Percentiles rank a stretch among this genome's conserved stretches.
These are phyloP conservation scores for Scophthalmus maximus DNA, from an alignment of 2,113 vertebrate genomes.

Conservation along the genomic window DNA sequence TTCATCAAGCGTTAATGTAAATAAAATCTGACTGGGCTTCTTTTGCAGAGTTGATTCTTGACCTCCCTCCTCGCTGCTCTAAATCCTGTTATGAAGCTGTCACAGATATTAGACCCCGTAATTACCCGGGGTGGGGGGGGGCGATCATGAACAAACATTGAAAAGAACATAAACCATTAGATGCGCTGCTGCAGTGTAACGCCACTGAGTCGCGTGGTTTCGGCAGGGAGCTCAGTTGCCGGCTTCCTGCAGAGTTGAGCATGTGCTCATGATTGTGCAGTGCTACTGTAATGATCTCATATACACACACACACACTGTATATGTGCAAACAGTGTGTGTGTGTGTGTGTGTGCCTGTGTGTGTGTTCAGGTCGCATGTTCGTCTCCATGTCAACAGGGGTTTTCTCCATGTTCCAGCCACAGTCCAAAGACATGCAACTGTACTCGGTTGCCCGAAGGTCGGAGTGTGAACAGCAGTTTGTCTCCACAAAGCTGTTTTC, in stretches of 20 bases:
- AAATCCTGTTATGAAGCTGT: slow-evolving; percentile 57
- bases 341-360: no score
- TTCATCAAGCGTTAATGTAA: neutral
- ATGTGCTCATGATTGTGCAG: neutral
- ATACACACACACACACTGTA: no score
- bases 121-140: slow-evolving; percentile 57
- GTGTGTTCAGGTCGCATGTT: no score
- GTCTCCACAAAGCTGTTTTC: no score
- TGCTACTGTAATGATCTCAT: neutral
- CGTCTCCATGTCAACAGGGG: no score
- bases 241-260: slow-evolving; percentile 24
- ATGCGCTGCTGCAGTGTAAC: slow-evolving; percentile 24
- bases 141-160: slow-evolving; percentile 50
- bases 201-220: slow-evolving; percentile 26
- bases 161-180: slow-evolving; percentile 62
- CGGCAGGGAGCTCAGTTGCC: slow-evolving; percentile 14
- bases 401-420: no score
- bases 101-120: slow-evolving; percentile 48
- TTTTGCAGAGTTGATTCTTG: slow-evolving; percentile 33
- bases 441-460: no score
- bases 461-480: no score
- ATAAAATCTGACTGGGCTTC: slow-evolving; percentile 7
- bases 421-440: no score
- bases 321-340: no score
- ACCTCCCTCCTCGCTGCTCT: slow-evolving; percentile 50